Evolutionary conservation across 2,113 vertebrate species (phyloP).

Genomic region (Clarias batrachus): DNA sequence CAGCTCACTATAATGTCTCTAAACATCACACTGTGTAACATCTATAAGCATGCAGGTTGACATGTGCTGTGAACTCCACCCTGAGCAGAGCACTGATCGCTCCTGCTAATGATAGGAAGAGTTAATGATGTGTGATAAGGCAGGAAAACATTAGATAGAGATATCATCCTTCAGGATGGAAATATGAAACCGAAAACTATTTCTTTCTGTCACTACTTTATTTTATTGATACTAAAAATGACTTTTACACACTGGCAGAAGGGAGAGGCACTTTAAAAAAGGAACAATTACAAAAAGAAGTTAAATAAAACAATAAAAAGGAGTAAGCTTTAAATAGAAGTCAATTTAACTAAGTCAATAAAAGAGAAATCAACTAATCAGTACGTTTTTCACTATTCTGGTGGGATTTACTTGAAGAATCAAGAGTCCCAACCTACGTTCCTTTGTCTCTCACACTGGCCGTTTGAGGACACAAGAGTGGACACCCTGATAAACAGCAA

Average conservation of each 20-base stretch:
- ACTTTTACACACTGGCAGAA: not conserved
- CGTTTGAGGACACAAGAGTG: no score
- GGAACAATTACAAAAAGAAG: no score
- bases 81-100: not conserved
- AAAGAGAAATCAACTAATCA: no score
- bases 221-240: not conserved
- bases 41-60: not conserved
- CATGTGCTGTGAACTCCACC: not conserved
- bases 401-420: no score
- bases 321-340: no score
- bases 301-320: no score
- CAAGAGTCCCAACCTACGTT: no score
- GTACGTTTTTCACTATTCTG: no score
- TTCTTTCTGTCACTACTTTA: not conserved
- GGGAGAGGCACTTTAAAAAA: no score
- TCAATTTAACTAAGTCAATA: no score
- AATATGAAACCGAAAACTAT: not conserved
- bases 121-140: not conserved
- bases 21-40: not conserved
- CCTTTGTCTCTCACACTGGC: no score
- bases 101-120: slow-evolving; percentile 1
- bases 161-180: not conserved
- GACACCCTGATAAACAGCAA: no score
- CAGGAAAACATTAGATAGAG: not conserved
- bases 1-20: not conserved